Base-by-base conservation (phyloP, 2,113 vertebrate genomes). In the Pelodiscus sinensis region DNA sequence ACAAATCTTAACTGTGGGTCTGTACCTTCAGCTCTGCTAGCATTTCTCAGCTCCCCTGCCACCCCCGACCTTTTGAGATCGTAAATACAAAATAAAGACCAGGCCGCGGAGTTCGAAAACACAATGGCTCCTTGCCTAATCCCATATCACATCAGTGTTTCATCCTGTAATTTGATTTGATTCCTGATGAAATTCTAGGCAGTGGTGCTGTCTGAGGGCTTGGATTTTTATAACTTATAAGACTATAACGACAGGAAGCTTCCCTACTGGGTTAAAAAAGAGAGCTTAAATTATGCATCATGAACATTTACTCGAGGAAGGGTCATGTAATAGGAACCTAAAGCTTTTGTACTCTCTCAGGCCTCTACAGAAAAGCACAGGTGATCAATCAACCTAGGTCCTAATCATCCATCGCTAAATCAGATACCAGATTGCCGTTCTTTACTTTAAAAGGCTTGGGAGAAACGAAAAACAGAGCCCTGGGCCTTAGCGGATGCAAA, bases 121-220 rank as follows among this genome's bases (percentile, higher is more conserved):
- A 52, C 54, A n/a, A 38, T 3, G 31, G 13, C 2, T 51, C 80
- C 93, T 85, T 83, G 73, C 78, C 55, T 84, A 8, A 9, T 89
- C 51, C 81, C 1, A 1, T 79, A 68, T 77, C 90, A 79, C 65
- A 15, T 81, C 71, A 25, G 81, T 13, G 82, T 9, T 68, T 85
- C 81, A 50, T 2, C 57, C 31, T 51, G 57, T 77, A 7, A 87
- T 87, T 79, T 77, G 25, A 92, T 94, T 62, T 89, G 73, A 94
- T 85, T 58, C 83, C 55, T 92, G 87, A 85, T 57, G 4, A 79
- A 81, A 25, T 85, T 92, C 85, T 92, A 79, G 82, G 82, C 85
- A 87, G 31, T 71, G 84, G 80, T 71, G 78, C 25, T 79, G 80
- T 78, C 18, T 65, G 1, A 25, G 27, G 25, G 25, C 7, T 87